phyloP scores from a whole-genome alignment of 1,140 invertebrate species.

The Pantala flavescens region DNA sequence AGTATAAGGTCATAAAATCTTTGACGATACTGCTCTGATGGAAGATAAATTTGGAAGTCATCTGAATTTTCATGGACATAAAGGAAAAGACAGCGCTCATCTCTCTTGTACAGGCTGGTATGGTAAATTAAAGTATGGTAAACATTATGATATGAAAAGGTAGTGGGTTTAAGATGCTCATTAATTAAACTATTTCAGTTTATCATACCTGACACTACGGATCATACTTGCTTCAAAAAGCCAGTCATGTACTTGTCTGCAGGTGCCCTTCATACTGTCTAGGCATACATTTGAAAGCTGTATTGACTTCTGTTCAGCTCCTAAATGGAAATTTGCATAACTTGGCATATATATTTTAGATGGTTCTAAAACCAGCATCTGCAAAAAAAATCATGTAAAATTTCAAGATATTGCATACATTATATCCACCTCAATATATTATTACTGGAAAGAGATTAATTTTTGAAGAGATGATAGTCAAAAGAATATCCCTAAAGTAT shows the following conservation, averaged over 20 bases:
- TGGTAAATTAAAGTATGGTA: conserved; percentile 14
- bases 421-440: conserved; percentile 13
- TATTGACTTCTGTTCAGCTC: conserved; percentile 81
- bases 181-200: conserved; percentile 5
- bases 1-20: conserved; percentile 70
- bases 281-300: conserved; percentile 78
- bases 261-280: conserved; percentile 57
- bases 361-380: conserved; percentile 85
- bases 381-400: conserved; percentile 29
- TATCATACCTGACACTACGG: conserved; percentile 64
- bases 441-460: neutral
- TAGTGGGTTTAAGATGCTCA: neutral
- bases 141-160: neutral
- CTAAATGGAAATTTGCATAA: conserved; percentile 88
- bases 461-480: neutral
- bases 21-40: conserved; percentile 73
- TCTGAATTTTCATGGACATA: conserved; percentile 98
- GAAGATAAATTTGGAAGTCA: conserved; percentile 98
- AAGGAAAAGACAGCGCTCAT: conserved; percentile 89
- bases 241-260: conserved; percentile 85
- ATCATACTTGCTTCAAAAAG: conserved; percentile 86
- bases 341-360: conserved; percentile 88
- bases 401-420: conserved; percentile 16
- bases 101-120: conserved; percentile 80
- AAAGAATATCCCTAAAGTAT: too few species aligned